Conservation (phyloP, 2,797 vertebrate genomes). For the Gallinago nigripennis region DNA sequence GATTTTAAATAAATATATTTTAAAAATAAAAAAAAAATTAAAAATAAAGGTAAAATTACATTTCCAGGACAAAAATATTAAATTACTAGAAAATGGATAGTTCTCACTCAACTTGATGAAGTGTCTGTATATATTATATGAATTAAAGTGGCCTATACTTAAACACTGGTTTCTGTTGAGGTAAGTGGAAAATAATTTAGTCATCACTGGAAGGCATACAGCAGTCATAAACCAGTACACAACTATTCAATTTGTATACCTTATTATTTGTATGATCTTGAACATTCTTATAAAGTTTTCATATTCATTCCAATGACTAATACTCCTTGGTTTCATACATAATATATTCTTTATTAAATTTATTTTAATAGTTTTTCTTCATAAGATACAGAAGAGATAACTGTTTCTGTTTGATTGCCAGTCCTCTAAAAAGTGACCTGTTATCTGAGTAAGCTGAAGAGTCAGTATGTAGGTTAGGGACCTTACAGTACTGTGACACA, state of each 20-base stretch:
- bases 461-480: background rate
- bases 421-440: background rate
- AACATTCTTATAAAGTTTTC: background rate
- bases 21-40: background rate
- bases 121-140: background rate
- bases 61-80: background rate
- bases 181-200: background rate
- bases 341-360: background rate
- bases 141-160: background rate
- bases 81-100: background rate
- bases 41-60: background rate
- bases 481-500: background rate
- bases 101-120: background rate
- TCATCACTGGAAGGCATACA: background rate
- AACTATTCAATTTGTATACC: background rate
- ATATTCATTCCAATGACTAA: background rate
- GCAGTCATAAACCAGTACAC: background rate
- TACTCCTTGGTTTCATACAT: background rate
- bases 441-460: background rate
- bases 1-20: background rate
- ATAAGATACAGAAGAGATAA: background rate
- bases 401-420: background rate
- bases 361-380: background rate
- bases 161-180: background rate
- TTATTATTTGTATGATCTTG: background rate